Conservation (phyloP, 2,888 invertebrate genomes). For the Lutraria lutraria region DNA sequence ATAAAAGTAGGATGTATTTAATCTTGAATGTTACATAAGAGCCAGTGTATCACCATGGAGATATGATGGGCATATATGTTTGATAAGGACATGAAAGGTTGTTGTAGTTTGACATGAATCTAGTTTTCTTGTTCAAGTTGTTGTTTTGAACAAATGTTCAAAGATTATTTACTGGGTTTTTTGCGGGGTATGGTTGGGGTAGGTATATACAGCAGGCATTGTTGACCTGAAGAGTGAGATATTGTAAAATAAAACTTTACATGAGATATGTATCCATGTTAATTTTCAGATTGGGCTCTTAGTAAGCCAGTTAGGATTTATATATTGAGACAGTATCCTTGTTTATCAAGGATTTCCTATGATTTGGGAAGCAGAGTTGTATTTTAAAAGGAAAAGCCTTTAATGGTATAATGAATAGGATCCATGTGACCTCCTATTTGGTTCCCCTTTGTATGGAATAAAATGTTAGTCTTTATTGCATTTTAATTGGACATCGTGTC, state of each 20-base stretch:
- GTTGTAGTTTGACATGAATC: background rate
- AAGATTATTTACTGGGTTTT: background rate
- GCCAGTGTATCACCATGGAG: conserved; percentile 14
- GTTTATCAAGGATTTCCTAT: background rate
- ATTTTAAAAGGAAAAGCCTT: background rate
- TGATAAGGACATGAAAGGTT: background rate
- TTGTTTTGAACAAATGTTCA: conserved; percentile 39
- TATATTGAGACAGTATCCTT: background rate
- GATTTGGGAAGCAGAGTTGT: background rate
- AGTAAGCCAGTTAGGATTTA: conserved; percentile 17
- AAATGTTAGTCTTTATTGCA: background rate
- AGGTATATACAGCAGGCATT: conserved; percentile 54
- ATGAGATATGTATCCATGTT: conserved; percentile 40
- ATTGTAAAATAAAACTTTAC: conserved; percentile 23
- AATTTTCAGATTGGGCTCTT: background rate
- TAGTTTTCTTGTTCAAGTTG: conserved; percentile 29
- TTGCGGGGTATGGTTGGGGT: conserved; percentile 13
- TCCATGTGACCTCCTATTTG: conserved; percentile 1
- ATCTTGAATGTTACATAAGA: background rate
- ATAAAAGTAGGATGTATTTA: background rate
- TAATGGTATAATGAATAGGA: background rate
- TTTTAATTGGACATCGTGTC: background rate
- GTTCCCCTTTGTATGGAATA: background rate
- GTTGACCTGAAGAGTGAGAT: conserved; percentile 48
- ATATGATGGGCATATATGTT: conserved; percentile 22